These are phyloP conservation scores for Platichthys flesus DNA, from an alignment of 2,113 vertebrate species.

Conservation along the genomic window DNA sequence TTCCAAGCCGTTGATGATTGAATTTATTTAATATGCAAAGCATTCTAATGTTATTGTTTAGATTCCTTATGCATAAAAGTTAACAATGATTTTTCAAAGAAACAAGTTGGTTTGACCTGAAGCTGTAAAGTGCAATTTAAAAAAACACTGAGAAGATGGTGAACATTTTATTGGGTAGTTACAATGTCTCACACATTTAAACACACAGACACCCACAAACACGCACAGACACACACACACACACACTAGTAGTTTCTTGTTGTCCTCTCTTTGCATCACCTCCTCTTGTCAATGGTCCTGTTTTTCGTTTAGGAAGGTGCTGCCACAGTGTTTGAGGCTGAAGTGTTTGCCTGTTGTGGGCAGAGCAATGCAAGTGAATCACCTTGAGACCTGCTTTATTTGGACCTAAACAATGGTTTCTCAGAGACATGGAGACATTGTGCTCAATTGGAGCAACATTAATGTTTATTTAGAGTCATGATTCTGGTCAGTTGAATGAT, in stretches of 20 bases:
- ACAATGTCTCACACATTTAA: background rate
- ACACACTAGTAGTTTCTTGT: background rate
- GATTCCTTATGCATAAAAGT: background rate
- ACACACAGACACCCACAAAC: no score
- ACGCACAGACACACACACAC: background rate
- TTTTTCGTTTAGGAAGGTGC: no score
- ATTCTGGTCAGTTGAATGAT: no score
- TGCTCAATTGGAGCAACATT: background rate
- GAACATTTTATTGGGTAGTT: no score
- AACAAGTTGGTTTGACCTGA: background rate
- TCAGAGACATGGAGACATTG: background rate
- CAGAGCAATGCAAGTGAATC: conserved; percentile 11
- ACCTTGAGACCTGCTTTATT: background rate
- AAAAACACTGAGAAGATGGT: no score
- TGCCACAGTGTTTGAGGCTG: no score
- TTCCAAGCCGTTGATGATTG: conserved; percentile 26
- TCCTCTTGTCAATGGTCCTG: no score
- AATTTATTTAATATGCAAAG: conserved; percentile 26
- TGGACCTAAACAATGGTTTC: conserved; percentile 27
- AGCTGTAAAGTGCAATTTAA: background rate
- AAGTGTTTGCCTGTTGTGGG: background rate
- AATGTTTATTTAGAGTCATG: no score
- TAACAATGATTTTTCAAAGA: background rate
- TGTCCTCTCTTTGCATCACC: background rate
- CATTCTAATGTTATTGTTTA: background rate